Percentiles rank a stretch among this genome's conserved stretches.
Evolutionary conservation across 2,888 invertebrate genomes (phyloP).

Genomic region (Hetaerina titia): DNA sequence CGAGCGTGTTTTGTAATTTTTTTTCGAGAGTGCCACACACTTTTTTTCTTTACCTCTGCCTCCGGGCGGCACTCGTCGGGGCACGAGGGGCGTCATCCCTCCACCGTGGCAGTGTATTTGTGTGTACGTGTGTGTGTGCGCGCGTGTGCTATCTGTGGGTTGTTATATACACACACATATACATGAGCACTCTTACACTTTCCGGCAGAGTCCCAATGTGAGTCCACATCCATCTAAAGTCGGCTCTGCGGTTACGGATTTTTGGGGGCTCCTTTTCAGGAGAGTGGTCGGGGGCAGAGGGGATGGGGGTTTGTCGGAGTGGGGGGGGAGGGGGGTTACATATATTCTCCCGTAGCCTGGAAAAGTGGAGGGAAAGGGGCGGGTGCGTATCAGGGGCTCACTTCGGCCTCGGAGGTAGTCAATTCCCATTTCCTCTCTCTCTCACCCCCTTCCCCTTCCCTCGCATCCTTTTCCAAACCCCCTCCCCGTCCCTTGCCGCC

Average conservation of each 20-base stretch:
- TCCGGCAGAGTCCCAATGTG: not conserved
- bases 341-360: not conserved
- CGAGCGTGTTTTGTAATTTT: not conserved
- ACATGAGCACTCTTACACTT: not conserved
- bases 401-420: conserved; percentile 10
- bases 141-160: not conserved
- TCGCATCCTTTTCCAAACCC: not conserved
- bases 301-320: not conserved
- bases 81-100: not conserved
- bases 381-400: not conserved
- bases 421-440: conserved; percentile 41
- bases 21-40: not conserved
- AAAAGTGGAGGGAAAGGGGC: not conserved
- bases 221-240: not conserved
- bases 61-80: not conserved
- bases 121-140: not conserved
- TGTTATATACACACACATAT: not conserved
- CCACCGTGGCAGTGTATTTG: not conserved
- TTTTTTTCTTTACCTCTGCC: not conserved
- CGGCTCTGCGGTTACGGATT: not conserved
- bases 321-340: not conserved
- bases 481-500: not conserved
- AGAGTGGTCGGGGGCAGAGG: not conserved
- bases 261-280: not conserved
- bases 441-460: not conserved